These are phyloP conservation scores for Isoperla grammatica DNA, from an alignment of 2,888 invertebrate species.

Conservation along the genomic window DNA sequence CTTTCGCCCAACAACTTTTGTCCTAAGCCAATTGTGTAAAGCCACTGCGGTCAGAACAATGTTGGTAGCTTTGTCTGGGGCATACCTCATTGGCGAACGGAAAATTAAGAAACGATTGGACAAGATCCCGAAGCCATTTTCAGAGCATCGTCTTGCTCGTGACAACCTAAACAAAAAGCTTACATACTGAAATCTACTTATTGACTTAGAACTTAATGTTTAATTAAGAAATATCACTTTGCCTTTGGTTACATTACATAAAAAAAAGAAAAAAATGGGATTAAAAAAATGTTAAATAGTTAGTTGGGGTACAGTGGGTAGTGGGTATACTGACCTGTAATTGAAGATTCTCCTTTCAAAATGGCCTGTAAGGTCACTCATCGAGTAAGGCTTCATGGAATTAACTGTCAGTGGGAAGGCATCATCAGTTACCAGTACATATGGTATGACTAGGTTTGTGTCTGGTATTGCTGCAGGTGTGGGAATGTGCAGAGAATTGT, in stretches of 20 bases:
- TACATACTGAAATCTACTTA: constrained; percentile 1
- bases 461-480: not conserved
- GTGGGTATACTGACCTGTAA: constrained; percentile 8
- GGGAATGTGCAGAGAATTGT: not conserved
- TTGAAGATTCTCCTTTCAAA: constrained; percentile 19
- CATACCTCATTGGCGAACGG: constrained; percentile 6
- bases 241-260: no score
- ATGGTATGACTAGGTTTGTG: not conserved
- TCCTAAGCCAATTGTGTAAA: constrained; percentile 1
- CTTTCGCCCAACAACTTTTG: not conserved
- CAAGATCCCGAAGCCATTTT: constrained; percentile 9
- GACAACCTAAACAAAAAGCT: no score
- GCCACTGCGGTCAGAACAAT: not conserved
- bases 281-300: no score
- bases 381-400: constrained; percentile 15
- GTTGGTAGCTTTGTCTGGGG: not conserved
- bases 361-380: not conserved
- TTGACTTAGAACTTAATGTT: no score
- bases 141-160: constrained; percentile 1
- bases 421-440: constrained; percentile 20
- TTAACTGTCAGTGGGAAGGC: constrained; percentile 10
- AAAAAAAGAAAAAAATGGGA: no score
- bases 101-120: not conserved
- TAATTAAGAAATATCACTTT: no score
- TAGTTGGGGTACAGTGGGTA: no score